phyloP scores from a whole-genome alignment of 1,140 invertebrate species.

The Leptoteleia sp. region DNA sequence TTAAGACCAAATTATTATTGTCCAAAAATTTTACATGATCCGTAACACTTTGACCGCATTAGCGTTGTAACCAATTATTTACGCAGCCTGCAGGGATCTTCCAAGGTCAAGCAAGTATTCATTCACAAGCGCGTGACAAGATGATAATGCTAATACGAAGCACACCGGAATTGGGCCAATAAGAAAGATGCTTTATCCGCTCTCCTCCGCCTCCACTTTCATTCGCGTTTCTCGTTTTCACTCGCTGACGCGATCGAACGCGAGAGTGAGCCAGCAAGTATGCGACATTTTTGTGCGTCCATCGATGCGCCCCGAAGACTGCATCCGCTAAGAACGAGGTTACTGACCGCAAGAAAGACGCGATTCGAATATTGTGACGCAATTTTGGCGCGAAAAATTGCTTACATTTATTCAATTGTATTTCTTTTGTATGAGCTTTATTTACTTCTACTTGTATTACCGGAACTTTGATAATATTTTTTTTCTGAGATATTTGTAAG shows the following conservation, averaged over 20 bases:
- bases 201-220: constrained; percentile 56
- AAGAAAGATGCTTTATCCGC: constrained; percentile 58
- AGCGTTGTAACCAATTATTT: too few species aligned
- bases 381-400: too few species aligned
- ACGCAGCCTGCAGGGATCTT: too few species aligned
- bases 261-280: constrained; percentile 65
- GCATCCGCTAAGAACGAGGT: constrained; percentile 43
- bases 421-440: too few species aligned
- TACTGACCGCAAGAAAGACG: constrained; percentile 45
- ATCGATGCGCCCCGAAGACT: constrained; percentile 41
- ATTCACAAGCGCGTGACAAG: constrained; percentile 23
- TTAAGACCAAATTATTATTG: too few species aligned
- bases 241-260: constrained; percentile 58
- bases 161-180: constrained; percentile 50
- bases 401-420: too few species aligned
- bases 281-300: constrained; percentile 56
- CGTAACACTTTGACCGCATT: too few species aligned
- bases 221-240: constrained; percentile 66
- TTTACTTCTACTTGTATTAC: too few species aligned
- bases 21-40: too few species aligned
- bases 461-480: too few species aligned
- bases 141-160: constrained; percentile 28
- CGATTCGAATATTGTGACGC: constrained; percentile 3
- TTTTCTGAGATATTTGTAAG: too few species aligned
- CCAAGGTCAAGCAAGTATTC: constrained; percentile 10